Base-by-base conservation (phyloP, 2,888 invertebrate species). In the Buathra laborator region DNA sequence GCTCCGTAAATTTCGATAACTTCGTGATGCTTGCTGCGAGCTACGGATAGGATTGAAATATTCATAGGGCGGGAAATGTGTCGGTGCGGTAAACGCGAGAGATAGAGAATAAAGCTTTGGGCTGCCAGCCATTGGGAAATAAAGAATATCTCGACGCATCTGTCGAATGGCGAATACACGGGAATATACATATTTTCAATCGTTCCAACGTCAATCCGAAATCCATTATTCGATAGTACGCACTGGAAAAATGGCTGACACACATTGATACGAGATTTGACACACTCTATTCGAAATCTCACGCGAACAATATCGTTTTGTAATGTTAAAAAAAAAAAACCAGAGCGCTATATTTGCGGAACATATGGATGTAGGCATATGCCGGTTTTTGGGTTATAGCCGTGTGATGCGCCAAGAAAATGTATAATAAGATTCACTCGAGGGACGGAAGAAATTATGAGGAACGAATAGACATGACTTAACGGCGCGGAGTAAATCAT, bases 141-240 rank as follows among this genome's bases (percentile, higher is more conserved):
- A 16, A n/a, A 16, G 46, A 12, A 44, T 19, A 24, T 75, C 29
- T 74, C 74, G 46, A 16, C 16, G 48, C 48, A 32, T 64, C 37
- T 64, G 29, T 62, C 16, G 37, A 71, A 56, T 71, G 53, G 37
- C 37, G 64, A 64, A 51, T 64, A 62, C 16, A 5, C 62, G 74
- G n/a, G 32, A 46, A 2, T 14, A 29, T 59, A 16, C 16, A 48
- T 64, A 16, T 75, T 64, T 75, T 75, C 75, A 51, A 75, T 75
- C 75, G 64, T 48, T 64, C 48, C 64, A 64, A 64, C 64, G 75
- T 75, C 75, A 75, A 75, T 75, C 64, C 75, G 7, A 37, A 62
- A 48, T 75, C 19, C 62, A 51, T 32, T 51, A 32, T 64, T 64
- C 64, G 48, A 62, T 37, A 48, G 12, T 51, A 75, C 48, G 48